Conservation (phyloP, 2,797 vertebrate species). For the Podarcis siculus region DNA sequence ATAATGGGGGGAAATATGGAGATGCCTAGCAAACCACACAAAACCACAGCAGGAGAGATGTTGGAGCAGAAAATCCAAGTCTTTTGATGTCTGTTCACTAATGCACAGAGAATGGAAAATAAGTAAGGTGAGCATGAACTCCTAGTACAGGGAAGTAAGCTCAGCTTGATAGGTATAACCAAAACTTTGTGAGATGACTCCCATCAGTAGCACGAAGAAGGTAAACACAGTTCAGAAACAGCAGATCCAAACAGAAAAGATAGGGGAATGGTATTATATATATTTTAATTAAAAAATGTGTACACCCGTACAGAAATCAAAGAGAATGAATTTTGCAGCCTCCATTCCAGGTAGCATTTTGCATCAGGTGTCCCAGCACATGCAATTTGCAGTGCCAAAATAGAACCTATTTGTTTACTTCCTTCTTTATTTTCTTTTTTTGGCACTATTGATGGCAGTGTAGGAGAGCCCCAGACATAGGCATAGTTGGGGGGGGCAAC, state of each 20-base stretch:
- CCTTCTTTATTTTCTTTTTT: too few species aligned
- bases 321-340: neutral
- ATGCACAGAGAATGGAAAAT: neutral
- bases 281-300: neutral
- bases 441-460: too few species aligned
- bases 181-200: neutral
- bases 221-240: neutral
- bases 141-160: neutral
- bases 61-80: neutral
- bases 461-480: too few species aligned
- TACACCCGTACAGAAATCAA: neutral
- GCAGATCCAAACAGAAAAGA: neutral
- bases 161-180: too few species aligned
- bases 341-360: too few species aligned
- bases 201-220: neutral
- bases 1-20: neutral
- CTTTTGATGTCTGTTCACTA: neutral
- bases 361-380: too few species aligned
- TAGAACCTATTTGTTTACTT: too few species aligned
- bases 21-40: neutral
- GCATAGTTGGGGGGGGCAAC: too few species aligned
- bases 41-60: neutral
- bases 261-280: neutral
- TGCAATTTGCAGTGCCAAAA: too few species aligned
- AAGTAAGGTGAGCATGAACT: neutral